Evolutionary conservation across 2,888 invertebrate genomes (phyloP), one percentile per base, ranked within the genome.

Genomic region (Hoplodrina blanda): DNA sequence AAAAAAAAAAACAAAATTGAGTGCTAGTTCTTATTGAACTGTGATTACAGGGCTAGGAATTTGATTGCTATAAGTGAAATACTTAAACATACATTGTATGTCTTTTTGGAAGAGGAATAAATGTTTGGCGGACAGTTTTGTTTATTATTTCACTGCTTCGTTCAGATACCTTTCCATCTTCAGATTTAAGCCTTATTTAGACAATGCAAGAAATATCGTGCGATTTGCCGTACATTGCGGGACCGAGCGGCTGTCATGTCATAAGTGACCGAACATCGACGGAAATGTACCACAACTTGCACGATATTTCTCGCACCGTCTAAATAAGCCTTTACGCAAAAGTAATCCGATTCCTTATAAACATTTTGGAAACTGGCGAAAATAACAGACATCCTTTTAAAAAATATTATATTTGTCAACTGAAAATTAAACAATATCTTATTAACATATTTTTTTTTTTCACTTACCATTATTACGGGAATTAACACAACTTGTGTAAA

Each of bases 401-500:
- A 93, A 95, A 95, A 95, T 94, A 95, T 91, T 92, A 92, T 95
- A 95, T 95, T 95, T 95, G 95, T 95, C 95, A 95, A 95, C 95
- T 93, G 94, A 93, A 93, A 91, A 93, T 93, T 93, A 94, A 95
- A 95, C 93, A 94, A 94, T 93, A 92, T 92, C 92, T 91, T 93
- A 83, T 70, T 62, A 94, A 93, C 87, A 90, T 92, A 92, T 49
- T 82, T 91, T 81, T 37, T 81, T 37, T 90, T 64, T 91, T 92
- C 86, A 89, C 93, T 93, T 94, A 94, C 88, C 90, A 88, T 88
- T 92, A 92, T 88, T 92, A 91, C 89, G 89, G 90, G 87, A 92
- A 93, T 91, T 91, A 94, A 94, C 93, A 92, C 91, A 91, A 92
- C 86, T 88, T 86, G 89, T 86, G 86, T 87, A 88, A 87, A 86